phyloP scores from a whole-genome alignment of 2,888 invertebrate species.

The Brachyopa scutellaris region DNA sequence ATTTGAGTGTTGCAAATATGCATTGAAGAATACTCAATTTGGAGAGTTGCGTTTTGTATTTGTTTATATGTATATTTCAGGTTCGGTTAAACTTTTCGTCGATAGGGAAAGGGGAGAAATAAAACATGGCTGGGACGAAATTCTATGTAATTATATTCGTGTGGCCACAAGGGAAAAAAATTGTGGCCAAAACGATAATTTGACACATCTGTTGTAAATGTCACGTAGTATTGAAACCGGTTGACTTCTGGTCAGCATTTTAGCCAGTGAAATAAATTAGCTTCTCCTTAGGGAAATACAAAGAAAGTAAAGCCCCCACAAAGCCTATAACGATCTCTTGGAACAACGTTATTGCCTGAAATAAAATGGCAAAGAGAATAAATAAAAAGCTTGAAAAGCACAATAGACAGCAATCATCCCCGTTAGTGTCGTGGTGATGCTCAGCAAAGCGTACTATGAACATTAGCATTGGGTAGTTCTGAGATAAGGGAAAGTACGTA shows the following conservation, averaged over 20 bases:
- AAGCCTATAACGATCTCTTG: slow-evolving; percentile 53
- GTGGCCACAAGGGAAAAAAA: slow-evolving; percentile 14
- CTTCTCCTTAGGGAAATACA: slow-evolving; percentile 58
- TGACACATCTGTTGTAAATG: slow-evolving; percentile 63
- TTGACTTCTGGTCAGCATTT: slow-evolving; percentile 66
- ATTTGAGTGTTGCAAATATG: background rate
- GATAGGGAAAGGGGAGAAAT: background rate
- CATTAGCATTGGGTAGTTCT: slow-evolving; percentile 9
- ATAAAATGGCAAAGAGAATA: slow-evolving; percentile 57
- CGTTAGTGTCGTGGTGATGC: slow-evolving; percentile 36
- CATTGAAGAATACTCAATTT: background rate
- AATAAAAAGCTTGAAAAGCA: slow-evolving; percentile 56
- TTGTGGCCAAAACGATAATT: slow-evolving; percentile 51
- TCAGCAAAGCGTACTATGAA: slow-evolving; percentile 46
- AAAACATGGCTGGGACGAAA: slow-evolving; percentile 33
- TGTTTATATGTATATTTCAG: background rate
- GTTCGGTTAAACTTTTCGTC: background rate
- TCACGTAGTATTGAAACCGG: slow-evolving; percentile 63
- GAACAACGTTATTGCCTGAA: slow-evolving; percentile 50
- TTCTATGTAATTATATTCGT: slow-evolving; percentile 29
- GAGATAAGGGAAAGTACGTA: no score
- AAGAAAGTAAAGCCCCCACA: slow-evolving; percentile 44
- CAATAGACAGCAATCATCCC: slow-evolving; percentile 46
- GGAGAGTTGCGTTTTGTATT: background rate
- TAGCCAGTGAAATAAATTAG: slow-evolving; percentile 61